Percentiles rank a stretch among this genome's conserved stretches.
phyloP scores from a whole-genome alignment of 2,888 invertebrate genomes.

The Troides helena region DNA sequence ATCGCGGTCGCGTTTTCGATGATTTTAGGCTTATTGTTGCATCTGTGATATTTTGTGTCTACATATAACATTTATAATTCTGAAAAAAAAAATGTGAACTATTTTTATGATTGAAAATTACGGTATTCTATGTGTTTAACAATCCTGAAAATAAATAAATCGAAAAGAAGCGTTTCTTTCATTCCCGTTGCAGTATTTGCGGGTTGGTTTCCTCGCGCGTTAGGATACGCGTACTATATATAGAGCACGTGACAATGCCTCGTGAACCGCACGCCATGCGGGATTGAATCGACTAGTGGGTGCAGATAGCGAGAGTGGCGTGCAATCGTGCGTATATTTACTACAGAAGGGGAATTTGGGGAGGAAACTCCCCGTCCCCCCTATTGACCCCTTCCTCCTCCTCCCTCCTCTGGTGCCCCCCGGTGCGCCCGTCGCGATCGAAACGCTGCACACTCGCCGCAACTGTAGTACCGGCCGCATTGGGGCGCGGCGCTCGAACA shows the following conservation, averaged over 20 bases:
- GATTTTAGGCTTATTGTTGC: constrained; percentile 42
- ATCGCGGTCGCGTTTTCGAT: constrained; percentile 69
- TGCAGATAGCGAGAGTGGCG: constrained; percentile 58
- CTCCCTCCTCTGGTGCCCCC: constrained; percentile 31
- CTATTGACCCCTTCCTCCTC: constrained; percentile 40
- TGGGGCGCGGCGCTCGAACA: constrained; percentile 52
- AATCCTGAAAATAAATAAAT: constrained; percentile 74
- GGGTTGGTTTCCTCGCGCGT: constrained; percentile 29
- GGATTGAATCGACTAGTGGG: constrained; percentile 56
- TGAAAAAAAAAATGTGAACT: constrained; percentile 65
- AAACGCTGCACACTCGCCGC: constrained; percentile 63
- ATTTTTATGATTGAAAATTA: constrained; percentile 66
- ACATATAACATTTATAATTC: constrained; percentile 42
- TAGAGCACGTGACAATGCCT: constrained; percentile 37
- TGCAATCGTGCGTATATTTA: constrained; percentile 71
- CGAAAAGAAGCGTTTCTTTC: constrained; percentile 41
- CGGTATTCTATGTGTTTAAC: constrained; percentile 58
- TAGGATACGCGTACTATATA: constrained; percentile 39
- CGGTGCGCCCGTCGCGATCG: constrained; percentile 61
- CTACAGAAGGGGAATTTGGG: constrained; percentile 62
- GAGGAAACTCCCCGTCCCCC: constrained; percentile 49
- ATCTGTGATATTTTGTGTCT: constrained; percentile 64
- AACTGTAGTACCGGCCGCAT: constrained; percentile 47
- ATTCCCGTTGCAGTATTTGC: constrained; percentile 34
- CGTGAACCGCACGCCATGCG: constrained; percentile 38